These are phyloP conservation scores for Drosophila parvula DNA, from an alignment of 1,140 invertebrate genomes.

Conservation along the genomic window DNA sequence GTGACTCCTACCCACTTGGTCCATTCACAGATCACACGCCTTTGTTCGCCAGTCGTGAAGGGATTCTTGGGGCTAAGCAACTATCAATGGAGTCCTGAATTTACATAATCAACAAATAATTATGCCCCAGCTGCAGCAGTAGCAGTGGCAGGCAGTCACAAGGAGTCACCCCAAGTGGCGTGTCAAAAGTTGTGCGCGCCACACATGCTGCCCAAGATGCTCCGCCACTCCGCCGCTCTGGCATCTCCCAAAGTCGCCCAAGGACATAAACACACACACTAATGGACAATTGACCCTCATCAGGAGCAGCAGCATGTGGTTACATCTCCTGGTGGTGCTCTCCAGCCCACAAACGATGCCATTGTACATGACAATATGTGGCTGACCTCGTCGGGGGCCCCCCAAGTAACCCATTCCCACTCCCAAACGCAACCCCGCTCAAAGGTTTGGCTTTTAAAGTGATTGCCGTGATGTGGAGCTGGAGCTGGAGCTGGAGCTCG, in stretches of 20 bases:
- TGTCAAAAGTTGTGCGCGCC: slow-evolving; percentile 66
- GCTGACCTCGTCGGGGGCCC: slow-evolving; percentile 34
- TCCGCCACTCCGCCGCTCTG: not conserved
- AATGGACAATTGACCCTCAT: slow-evolving; percentile 82
- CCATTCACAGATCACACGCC: slow-evolving; percentile 3
- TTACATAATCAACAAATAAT: slow-evolving; percentile 82
- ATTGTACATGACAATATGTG: slow-evolving; percentile 81
- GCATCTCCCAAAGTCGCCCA: slow-evolving; percentile 5
- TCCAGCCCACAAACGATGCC: slow-evolving; percentile 74
- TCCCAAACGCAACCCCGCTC: slow-evolving; percentile 7
- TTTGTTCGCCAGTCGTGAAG: slow-evolving; percentile 1
- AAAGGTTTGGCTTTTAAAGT: slow-evolving; percentile 62
- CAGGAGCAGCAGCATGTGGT: slow-evolving; percentile 74
- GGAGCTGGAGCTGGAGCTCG: not conserved
- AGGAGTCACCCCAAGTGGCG: slow-evolving; percentile 39
- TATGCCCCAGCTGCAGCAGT: slow-evolving; percentile 67
- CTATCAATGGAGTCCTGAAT: slow-evolving; percentile 72
- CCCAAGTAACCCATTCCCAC: slow-evolving; percentile 2
- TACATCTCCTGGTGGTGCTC: slow-evolving; percentile 67
- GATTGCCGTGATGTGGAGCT: slow-evolving; percentile 33
- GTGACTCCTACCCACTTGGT: not conserved
- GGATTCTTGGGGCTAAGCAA: slow-evolving; percentile 34
- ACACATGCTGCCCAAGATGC: slow-evolving; percentile 52
- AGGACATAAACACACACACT: slow-evolving; percentile 53
- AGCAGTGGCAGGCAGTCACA: slow-evolving; percentile 22